phyloP scores from a whole-genome alignment of 2,113 vertebrate species.

The Dipodomys ordii region DNA sequence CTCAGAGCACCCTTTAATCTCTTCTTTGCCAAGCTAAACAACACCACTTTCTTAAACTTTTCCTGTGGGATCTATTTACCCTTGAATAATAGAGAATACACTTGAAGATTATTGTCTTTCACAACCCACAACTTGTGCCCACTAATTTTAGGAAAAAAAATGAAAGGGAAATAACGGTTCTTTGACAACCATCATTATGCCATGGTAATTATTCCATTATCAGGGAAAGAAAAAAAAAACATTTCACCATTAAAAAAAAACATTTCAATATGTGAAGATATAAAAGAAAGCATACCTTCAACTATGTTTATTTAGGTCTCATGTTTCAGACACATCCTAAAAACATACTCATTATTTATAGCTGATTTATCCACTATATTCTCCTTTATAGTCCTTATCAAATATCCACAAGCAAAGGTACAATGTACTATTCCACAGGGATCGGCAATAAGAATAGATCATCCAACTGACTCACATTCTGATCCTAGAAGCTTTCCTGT shows the following conservation, averaged over 20 bases:
- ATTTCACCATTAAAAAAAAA: neutral
- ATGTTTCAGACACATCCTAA: neutral
- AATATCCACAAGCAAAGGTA: neutral
- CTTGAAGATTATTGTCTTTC: constrained; percentile 59
- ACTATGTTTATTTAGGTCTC: neutral
- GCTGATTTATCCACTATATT: neutral
- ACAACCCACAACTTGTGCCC: constrained; percentile 5
- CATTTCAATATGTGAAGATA: neutral
- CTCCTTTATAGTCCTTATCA: neutral
- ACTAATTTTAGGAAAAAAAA: constrained; percentile 54
- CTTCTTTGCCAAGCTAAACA: constrained; percentile 68
- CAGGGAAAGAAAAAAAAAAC: constrained; percentile 17
- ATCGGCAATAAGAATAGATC: neutral
- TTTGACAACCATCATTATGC: constrained; percentile 34
- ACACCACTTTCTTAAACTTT: constrained; percentile 74
- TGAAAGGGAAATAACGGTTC: neutral
- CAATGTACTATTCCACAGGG: neutral
- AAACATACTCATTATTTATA: neutral
- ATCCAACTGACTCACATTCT: neutral
- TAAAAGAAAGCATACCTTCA: constrained; percentile 1
- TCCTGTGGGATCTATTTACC: constrained; percentile 69
- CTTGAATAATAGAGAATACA: constrained; percentile 55
- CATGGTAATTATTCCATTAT: constrained; percentile 52
- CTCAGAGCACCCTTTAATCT: constrained; percentile 70
- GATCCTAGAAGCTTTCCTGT: neutral